Evolutionary conservation across 2,888 invertebrate species (phyloP).

Genomic region (Stenoptilia bipunctidactyla): DNA sequence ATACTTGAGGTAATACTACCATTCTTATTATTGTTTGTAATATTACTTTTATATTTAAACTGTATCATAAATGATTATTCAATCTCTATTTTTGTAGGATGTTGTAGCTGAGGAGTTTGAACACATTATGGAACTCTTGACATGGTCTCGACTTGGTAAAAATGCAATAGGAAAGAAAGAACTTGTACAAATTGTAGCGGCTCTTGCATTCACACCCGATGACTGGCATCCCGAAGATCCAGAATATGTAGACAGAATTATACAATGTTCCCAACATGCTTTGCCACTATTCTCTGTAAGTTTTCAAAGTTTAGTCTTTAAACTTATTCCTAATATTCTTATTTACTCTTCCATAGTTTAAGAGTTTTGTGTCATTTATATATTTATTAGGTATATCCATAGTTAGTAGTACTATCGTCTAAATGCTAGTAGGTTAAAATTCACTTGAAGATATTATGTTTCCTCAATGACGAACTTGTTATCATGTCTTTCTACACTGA

Average conservation of each 20-base stretch:
- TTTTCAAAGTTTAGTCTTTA: constrained; percentile 19
- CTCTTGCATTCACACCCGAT: constrained; percentile 76
- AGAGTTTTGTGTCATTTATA: too few species aligned
- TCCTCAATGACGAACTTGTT: too few species aligned
- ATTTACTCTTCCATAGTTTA: too few species aligned
- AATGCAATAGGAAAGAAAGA: constrained; percentile 89
- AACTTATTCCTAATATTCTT: background rate
- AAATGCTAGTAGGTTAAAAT: too few species aligned
- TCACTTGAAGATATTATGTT: too few species aligned
- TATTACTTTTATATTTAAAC: too few species aligned
- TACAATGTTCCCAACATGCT: constrained; percentile 89
- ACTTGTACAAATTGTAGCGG: constrained; percentile 86
- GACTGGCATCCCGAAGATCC: constrained; percentile 83
- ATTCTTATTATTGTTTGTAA: too few species aligned
- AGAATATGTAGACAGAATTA: constrained; percentile 82
- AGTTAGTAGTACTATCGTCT: too few species aligned
- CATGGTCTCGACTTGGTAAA: constrained; percentile 84
- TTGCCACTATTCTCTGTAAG: constrained; percentile 91
- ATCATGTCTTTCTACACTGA: too few species aligned
- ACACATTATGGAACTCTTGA: constrained; percentile 87
- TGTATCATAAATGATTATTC: too few species aligned
- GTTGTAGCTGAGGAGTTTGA: constrained; percentile 94
- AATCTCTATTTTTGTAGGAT: too few species aligned
- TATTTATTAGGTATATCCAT: too few species aligned
- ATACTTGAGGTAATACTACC: constrained; percentile 76